Evolutionary conservation across 2,888 invertebrate species (phyloP).

Genomic region (Augochlorella aurata): DNA sequence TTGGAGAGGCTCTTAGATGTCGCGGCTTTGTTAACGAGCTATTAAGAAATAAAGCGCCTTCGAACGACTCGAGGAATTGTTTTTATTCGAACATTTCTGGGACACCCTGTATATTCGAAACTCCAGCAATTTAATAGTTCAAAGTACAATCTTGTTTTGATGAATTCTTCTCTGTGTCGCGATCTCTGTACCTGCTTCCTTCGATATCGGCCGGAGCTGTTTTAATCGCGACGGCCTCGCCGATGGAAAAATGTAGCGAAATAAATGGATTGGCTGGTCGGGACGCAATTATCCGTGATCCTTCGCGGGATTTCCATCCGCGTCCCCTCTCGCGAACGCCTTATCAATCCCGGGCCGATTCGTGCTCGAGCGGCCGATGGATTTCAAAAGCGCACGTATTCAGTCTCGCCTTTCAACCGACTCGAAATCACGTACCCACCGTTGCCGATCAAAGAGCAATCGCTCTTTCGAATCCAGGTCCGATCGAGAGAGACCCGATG

Average conservation of each 20-base stretch:
- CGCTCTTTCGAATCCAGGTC: conserved; percentile 23
- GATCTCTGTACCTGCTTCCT: no score
- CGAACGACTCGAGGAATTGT: no score
- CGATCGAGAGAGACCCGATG: conserved; percentile 15
- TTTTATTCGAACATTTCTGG: no score
- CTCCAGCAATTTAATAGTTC: no score
- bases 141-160: no score
- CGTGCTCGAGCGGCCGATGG: not conserved
- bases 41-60: no score
- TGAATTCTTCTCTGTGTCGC: no score
- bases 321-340: not conserved
- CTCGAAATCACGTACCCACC: not conserved
- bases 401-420: not conserved
- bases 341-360: not conserved
- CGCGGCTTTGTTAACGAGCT: no score
- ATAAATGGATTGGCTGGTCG: not conserved
- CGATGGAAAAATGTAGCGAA: conserved; percentile 4
- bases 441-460: conserved; percentile 41
- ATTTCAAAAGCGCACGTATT: conserved; percentile 20
- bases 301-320: not conserved
- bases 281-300: conserved; percentile 5
- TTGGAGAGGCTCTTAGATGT: no score
- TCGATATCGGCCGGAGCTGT: no score
- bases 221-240: not conserved
- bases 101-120: no score